Conservation (phyloP, 2,113 vertebrate genomes). For the Aspiorhynchus laticeps region DNA sequence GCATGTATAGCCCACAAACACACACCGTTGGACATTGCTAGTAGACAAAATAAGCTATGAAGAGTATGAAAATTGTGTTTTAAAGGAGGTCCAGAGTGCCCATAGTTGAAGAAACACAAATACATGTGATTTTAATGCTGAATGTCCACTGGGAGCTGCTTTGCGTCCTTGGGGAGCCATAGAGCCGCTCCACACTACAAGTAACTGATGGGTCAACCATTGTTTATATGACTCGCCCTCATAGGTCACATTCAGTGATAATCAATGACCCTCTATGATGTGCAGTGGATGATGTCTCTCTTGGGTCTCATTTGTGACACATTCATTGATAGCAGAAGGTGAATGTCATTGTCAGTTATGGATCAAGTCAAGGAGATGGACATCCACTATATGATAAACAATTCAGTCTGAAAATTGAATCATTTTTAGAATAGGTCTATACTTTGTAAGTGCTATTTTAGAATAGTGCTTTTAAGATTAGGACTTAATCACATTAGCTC, state of each 20-base stretch:
- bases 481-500: neutral
- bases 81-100: neutral
- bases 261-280: conserved; percentile 16
- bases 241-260: conserved; percentile 14
- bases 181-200: neutral
- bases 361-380: neutral
- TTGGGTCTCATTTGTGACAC: conserved; percentile 14
- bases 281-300: conserved; percentile 8
- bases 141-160: neutral
- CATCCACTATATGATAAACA: neutral
- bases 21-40: neutral
- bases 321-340: conserved; percentile 6
- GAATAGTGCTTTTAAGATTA: too few relatives aligned
- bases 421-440: neutral
- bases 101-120: neutral
- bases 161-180: neutral
- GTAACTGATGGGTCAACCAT: conserved; percentile 16
- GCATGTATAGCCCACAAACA: neutral
- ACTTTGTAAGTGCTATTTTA: too few relatives aligned
- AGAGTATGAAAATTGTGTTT: neutral
- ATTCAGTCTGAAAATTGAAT: neutral
- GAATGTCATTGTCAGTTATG: neutral
- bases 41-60: neutral
- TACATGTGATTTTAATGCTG: neutral
- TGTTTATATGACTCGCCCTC: neutral